Percentiles rank a stretch among this genome's conserved stretches.
Conservation (phyloP, 2,888 invertebrate genomes). For the Agrotis puta region DNA sequence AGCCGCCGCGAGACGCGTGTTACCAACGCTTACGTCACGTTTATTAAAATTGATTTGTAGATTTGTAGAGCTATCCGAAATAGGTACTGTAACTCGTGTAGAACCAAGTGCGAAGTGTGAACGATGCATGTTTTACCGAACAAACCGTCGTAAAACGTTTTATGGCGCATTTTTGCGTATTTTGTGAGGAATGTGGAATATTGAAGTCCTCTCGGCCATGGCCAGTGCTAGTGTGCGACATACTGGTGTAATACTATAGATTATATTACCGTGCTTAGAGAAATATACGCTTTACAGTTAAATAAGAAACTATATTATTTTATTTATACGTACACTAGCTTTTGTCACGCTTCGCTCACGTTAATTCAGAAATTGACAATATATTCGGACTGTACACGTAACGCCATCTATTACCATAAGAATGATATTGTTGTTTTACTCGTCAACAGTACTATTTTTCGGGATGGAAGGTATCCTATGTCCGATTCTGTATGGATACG, state of each 20-base stretch:
- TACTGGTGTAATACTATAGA: background rate
- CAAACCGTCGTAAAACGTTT: constrained; percentile 44
- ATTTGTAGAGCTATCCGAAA: background rate
- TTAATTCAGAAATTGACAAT: no score
- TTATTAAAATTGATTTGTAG: constrained; percentile 33
- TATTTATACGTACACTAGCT: background rate
- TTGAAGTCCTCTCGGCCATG: background rate
- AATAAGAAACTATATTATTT: background rate
- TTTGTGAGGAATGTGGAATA: constrained; percentile 5
- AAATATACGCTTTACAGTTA: background rate
- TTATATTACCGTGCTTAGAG: background rate
- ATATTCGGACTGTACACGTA: no score
- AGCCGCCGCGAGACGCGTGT: background rate
- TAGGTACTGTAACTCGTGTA: background rate
- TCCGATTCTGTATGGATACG: no score
- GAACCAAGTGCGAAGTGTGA: background rate
- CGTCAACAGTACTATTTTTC: no score
- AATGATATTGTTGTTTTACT: no score
- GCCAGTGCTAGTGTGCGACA: background rate
- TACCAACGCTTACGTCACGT: background rate
- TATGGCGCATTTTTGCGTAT: constrained; percentile 27
- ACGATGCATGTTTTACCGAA: constrained; percentile 26
- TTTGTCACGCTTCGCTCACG: no score
- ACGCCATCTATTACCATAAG: no score
- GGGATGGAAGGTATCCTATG: no score